Conservation (phyloP, 2,888 invertebrate species). For the Sesamia inferens region DNA sequence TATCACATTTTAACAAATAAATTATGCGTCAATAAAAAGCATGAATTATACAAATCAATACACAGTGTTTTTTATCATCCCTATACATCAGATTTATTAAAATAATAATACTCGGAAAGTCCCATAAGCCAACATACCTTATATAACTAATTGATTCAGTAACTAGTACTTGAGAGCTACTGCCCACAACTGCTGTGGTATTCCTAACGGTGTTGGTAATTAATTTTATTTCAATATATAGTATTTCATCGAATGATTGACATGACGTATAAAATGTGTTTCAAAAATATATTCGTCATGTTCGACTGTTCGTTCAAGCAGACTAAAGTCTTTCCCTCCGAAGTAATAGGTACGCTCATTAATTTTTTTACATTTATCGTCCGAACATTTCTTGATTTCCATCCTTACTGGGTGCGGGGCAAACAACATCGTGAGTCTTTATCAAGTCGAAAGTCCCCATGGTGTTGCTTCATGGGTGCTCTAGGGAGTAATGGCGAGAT, state of each 20-base stretch:
- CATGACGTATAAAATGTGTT: constrained; percentile 43
- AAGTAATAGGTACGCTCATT: constrained; percentile 25
- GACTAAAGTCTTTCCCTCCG: constrained; percentile 41
- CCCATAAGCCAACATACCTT: constrained; percentile 53
- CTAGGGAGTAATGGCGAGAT: constrained; percentile 96
- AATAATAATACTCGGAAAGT: constrained; percentile 57
- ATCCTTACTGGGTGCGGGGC: constrained; percentile 37
- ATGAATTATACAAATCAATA: constrained; percentile 73
- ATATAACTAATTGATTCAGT: constrained; percentile 47
- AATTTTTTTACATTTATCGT: constrained; percentile 30
- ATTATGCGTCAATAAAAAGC: constrained; percentile 78
- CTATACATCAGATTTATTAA: constrained; percentile 69
- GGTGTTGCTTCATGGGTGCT: constrained; percentile 92
- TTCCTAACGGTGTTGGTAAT: constrained; percentile 17
- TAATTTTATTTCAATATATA: constrained; percentile 37
- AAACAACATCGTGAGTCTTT: constrained; percentile 31
- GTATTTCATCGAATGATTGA: constrained; percentile 43
- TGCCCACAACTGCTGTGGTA: constrained; percentile 28
- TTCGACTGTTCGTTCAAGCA: constrained; percentile 37
- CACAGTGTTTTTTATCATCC: constrained; percentile 65
- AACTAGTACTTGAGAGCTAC: constrained; percentile 30
- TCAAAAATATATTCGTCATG: constrained; percentile 51
- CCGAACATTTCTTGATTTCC: constrained; percentile 37
- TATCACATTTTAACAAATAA: constrained; percentile 79
- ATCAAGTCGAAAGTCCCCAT: constrained; percentile 44